These are phyloP conservation scores for Clunio marinus DNA, from an alignment of 2,888 invertebrate genomes.

Conservation along the genomic window DNA sequence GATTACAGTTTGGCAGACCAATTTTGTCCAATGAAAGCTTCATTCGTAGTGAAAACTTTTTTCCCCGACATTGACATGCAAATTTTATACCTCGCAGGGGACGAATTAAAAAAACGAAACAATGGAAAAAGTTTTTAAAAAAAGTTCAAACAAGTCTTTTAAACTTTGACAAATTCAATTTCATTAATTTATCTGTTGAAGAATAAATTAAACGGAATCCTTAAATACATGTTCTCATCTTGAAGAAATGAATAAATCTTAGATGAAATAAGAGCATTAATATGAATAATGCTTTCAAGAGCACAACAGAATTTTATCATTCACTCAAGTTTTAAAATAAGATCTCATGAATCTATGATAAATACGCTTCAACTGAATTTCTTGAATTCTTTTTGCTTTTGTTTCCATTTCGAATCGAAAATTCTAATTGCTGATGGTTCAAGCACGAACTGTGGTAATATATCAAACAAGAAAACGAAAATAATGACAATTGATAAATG, in stretches of 20 bases:
- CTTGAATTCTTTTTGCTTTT: neutral
- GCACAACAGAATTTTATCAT: neutral
- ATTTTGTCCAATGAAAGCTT: too few relatives aligned
- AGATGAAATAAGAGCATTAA: neutral
- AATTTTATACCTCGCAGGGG: too few relatives aligned
- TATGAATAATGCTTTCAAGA: neutral
- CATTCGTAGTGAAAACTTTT: too few relatives aligned
- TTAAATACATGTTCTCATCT: neutral
- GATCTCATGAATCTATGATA: neutral
- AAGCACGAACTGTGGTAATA: conserved; percentile 19
- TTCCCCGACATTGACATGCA: too few relatives aligned
- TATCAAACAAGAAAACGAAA: conserved; percentile 10
- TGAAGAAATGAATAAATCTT: conserved; percentile 10
- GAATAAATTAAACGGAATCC: too few relatives aligned
- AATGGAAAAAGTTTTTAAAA: too few relatives aligned
- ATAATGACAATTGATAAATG: conserved; percentile 39
- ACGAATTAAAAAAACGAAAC: too few relatives aligned
- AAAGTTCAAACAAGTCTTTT: neutral
- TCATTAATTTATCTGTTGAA: neutral
- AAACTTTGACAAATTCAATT: neutral
- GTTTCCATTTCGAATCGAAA: neutral
- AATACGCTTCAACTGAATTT: too few relatives aligned
- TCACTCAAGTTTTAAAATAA: neutral
- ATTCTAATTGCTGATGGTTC: conserved; percentile 26
- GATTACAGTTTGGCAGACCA: too few relatives aligned